Percentiles rank a stretch among this genome's conserved stretches.
Conservation (phyloP, 2,888 invertebrate species). For the Nemapogon koenigi region DNA sequence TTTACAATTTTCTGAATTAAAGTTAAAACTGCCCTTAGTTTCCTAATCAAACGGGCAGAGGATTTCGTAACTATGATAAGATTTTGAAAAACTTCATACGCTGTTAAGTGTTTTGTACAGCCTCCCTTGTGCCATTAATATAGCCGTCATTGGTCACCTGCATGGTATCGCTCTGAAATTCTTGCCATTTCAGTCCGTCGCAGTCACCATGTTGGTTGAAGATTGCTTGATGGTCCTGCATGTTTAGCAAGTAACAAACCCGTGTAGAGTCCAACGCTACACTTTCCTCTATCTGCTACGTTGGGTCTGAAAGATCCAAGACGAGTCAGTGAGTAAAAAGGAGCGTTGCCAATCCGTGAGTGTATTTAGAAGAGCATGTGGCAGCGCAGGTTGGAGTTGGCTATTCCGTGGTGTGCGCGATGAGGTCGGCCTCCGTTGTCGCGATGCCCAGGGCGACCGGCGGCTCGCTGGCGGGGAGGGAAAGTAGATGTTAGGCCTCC, state of each 20-base stretch:
- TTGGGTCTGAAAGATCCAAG: conserved; percentile 27
- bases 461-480: conserved; percentile 83
- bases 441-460: conserved; percentile 72
- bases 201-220: background rate
- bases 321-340: no score
- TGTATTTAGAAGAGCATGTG: conserved; percentile 61
- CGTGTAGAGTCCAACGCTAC: no score
- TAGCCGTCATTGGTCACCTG: conserved; percentile 45
- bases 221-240: no score
- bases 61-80: conserved; percentile 2
- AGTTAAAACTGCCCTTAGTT: conserved; percentile 1
- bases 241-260: no score
- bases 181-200: conserved; percentile 36
- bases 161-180: conserved; percentile 22
- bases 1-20: conserved; percentile 29
- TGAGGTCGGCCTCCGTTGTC: conserved; percentile 67
- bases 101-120: conserved; percentile 15
- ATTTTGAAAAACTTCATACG: conserved; percentile 2
- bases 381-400: conserved; percentile 65
- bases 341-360: no score
- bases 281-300: no score
- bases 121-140: conserved; percentile 60
- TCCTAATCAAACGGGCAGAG: conserved; percentile 19
- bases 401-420: conserved; percentile 65
- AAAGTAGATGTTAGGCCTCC: conserved; percentile 91